Evolutionary conservation across 2,888 invertebrate species (phyloP), one percentile per base, ranked within the genome.

Genomic region (Ochlodes sylvanus): DNA sequence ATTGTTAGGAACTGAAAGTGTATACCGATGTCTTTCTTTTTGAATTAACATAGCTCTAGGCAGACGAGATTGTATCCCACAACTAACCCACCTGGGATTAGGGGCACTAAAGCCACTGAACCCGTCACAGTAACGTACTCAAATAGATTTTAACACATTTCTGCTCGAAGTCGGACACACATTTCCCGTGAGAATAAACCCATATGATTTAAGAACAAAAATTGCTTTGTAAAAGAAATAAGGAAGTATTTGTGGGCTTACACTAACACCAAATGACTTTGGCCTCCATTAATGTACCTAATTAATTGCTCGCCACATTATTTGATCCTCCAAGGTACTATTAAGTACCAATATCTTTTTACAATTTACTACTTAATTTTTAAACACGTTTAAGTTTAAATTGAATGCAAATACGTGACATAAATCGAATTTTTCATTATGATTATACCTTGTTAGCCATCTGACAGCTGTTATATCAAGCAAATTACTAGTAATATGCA

Each of bases 391-490:
- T 9, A 5, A 27, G 9, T 38, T 38, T 3, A 38, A 38, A 38
- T 12, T 9, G 1, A 38, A 50, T 50, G 19, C 50, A 50, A 50
- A 50, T 12, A 50, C 50, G 12, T 50, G 17, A 19, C 50, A 50
- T 50, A 19, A 19, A 50, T 50, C 50, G 50, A 50, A 50, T 50
- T 50, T 50, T 50, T 19, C 50, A 50, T 50, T 19, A 50, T 50
- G 50, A 50, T 47, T 17, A 47, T 17, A 47, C 9, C 17, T 15
- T 17, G 44, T 47, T 50, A 19, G 12, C 50, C 19, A 12, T 19
- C 50, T 19, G 50, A 50, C 19, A 19, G 19, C 17, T 50, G 50
- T 17, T 50, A 12, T 12, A 50, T 50, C 9, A 38, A 50, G 17
- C 17, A 47, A 47, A 47, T 47, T 47, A 17, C 44, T 47, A 50